Percentiles rank a stretch among this genome's conserved stretches.
Conservation (phyloP, 2,888 invertebrate species). For the Amphipyra tragopoginis region DNA sequence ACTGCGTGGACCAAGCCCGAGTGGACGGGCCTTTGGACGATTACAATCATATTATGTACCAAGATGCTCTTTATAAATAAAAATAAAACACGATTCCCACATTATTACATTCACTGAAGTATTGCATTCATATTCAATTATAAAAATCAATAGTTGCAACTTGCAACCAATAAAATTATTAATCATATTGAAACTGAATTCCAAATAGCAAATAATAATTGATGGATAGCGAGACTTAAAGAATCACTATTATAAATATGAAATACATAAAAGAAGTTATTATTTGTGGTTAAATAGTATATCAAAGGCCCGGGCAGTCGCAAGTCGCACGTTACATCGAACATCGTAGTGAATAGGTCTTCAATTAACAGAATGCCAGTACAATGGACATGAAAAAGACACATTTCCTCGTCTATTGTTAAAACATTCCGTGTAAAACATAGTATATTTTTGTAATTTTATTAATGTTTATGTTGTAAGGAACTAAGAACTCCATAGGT, state of each 20-base stretch:
- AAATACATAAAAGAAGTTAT: neutral
- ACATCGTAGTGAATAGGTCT: constrained; percentile 46
- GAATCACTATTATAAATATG: constrained; percentile 5
- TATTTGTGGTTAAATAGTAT: neutral
- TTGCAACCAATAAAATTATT: neutral
- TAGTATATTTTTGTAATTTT: neutral
- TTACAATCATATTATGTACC: constrained; percentile 2
- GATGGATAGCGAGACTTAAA: neutral
- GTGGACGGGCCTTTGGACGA: constrained; percentile 29
- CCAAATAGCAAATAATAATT: constrained; percentile 8
- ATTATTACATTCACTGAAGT: neutral
- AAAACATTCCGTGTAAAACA: constrained; percentile 32
- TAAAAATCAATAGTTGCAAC: constrained; percentile 6
- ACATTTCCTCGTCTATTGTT: constrained; percentile 40
- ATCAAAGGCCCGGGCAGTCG: constrained; percentile 47
- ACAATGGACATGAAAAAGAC: constrained; percentile 40
- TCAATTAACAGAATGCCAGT: constrained; percentile 23
- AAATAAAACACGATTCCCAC: constrained; percentile 1
- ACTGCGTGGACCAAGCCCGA: constrained; percentile 28
- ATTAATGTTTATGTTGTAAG: neutral
- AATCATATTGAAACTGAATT: constrained; percentile 12
- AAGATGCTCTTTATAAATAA: neutral
- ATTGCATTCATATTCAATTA: constrained; percentile 8
- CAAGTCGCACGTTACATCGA: constrained; percentile 33
- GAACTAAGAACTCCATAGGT: neutral